Evolutionary conservation across 2,888 invertebrate species (phyloP).

Genomic region (Dolichopus griseipennis): DNA sequence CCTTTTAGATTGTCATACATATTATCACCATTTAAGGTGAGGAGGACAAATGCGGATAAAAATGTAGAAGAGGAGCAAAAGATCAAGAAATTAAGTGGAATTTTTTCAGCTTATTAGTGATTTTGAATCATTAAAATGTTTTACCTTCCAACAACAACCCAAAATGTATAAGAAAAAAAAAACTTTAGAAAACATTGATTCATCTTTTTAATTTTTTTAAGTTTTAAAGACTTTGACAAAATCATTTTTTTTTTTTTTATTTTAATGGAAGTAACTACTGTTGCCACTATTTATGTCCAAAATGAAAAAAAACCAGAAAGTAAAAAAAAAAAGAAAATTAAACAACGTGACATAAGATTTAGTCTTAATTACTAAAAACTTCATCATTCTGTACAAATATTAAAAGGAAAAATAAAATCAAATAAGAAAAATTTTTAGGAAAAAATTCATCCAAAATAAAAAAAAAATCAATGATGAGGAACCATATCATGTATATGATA

Average conservation of each 20-base stretch:
- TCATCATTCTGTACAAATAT: not conserved
- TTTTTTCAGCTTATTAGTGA: constrained; percentile 3
- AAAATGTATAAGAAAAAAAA: too few relatives aligned
- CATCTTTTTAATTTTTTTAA: constrained; percentile 1
- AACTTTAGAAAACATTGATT: not conserved
- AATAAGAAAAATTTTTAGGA: not conserved
- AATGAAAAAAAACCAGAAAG: not conserved
- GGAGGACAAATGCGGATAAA: too few relatives aligned
- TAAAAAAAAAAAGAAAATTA: not conserved
- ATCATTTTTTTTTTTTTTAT: not conserved
- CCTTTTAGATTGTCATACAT: too few relatives aligned
- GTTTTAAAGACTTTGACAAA: not conserved
- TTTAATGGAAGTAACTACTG: not conserved
- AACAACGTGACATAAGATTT: constrained; percentile 28
- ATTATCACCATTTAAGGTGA: too few relatives aligned
- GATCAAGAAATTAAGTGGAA: not conserved
- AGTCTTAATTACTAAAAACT: constrained; percentile 27
- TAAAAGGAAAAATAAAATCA: not conserved
- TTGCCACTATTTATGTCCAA: too few relatives aligned
- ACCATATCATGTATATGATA: not conserved
- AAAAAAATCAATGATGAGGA: not conserved
- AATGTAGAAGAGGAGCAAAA: not conserved
- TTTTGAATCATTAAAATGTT: constrained; percentile 6
- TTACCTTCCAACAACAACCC: not conserved
- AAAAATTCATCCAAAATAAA: not conserved